These are phyloP conservation scores for Drosophila imparisetae DNA, from an alignment of 2,888 invertebrate genomes.

Conservation along the genomic window DNA sequence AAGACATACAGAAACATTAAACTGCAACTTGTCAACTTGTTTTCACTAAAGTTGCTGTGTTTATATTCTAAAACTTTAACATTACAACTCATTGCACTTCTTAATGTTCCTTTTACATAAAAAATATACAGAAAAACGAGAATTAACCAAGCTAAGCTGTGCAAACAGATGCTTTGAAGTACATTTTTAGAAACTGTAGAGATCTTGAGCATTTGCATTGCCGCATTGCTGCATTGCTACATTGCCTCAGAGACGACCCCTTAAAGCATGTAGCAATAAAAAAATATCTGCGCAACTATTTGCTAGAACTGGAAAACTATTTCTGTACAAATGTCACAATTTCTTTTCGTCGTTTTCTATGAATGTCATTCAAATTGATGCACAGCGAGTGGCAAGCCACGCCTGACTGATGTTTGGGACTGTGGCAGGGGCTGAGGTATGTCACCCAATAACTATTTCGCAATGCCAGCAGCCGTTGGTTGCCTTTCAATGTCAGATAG, in stretches of 20 bases:
- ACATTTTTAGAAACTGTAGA: slow-evolving; percentile 9
- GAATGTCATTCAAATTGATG: slow-evolving; percentile 81
- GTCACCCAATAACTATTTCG: slow-evolving; percentile 42
- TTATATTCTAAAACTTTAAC: background rate
- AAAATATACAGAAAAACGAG: background rate
- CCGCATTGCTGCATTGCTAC: slow-evolving; percentile 37
- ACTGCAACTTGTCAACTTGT: background rate
- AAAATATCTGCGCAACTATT: slow-evolving; percentile 78
- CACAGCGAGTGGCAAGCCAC: slow-evolving; percentile 48
- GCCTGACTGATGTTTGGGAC: background rate
- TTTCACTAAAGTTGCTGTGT: background rate
- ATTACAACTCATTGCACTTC: background rate
- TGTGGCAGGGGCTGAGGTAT: slow-evolving; percentile 3
- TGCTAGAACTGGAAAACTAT: slow-evolving; percentile 72
- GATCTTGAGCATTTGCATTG: slow-evolving; percentile 19
- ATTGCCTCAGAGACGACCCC: slow-evolving; percentile 33
- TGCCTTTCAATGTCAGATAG: slow-evolving; percentile 75
- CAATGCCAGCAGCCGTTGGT: slow-evolving; percentile 39
- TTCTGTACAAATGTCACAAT: slow-evolving; percentile 78
- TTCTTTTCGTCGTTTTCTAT: slow-evolving; percentile 61
- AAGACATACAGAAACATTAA: background rate
- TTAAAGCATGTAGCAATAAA: slow-evolving; percentile 74
- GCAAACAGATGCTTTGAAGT: slow-evolving; percentile 7
- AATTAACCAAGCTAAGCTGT: background rate
- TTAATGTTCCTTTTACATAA: background rate